Base-by-base conservation (phyloP, 2,797 vertebrate genomes). In the Dicrostonyx torquatus region DNA sequence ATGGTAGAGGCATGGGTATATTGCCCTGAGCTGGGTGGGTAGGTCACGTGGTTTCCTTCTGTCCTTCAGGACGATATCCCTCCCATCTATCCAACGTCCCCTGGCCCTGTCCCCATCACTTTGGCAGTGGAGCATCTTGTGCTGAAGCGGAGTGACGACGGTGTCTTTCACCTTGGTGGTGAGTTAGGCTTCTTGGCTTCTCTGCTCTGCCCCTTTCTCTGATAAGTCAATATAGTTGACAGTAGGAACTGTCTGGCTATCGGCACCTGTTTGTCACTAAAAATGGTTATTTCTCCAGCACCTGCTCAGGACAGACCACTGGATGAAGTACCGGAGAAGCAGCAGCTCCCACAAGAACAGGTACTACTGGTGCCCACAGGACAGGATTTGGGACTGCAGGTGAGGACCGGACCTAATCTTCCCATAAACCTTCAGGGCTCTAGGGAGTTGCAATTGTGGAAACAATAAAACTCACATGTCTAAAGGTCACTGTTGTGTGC, bases 71-170 rank as follows among this genome's bases (percentile, higher is more conserved):
- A 99, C 91, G 99, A 99, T 50, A 98, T 98, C 14, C 99, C 99
- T 14, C 98, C 96, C 76, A 97, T 99, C 68, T 99, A 99, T 95
- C 99, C 99, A 1, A 99, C 99, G 0, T 99, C 99, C 86, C 99
- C 99, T 11, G 99, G 99, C 82, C 98, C 99, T 2, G 87, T 99
- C 68, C 99, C 99, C 26, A 96, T 99, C 96, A 99, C 98, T 31
- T 97, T 99, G 93, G 97, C 98, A 24, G 87, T 99, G 84, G 99
- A 99, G 64, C 98, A 98, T 15, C 2, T 99, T 8, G 75, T 99
- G 48, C 97, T 99, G 85, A 98, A 98, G 96, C 98, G 99, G 29
- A 95, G 98, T 50, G 99, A 99, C 0, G 99, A 99, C 0, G 99
- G 99, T 0, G 92, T 99, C 31, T 99, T 99, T 98, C 98, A 98